Base-by-base conservation (phyloP, 2,797 vertebrate genomes). In the Anableps anableps region DNA sequence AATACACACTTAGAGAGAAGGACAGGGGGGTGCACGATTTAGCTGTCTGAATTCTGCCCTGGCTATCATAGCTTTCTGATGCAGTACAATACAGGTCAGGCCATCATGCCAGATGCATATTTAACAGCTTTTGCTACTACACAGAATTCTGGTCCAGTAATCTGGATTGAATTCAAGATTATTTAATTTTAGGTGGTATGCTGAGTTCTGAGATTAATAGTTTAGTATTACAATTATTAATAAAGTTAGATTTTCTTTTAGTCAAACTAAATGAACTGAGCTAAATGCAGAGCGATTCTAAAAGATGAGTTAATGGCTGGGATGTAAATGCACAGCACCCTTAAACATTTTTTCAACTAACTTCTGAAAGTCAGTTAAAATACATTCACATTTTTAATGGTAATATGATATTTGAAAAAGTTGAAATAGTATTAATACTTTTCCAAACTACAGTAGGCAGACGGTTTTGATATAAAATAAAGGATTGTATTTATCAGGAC, bases 41-140 rank as follows among this genome's bases (percentile, higher is more conserved):
- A 62, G 64, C 83, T 73, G 76, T 82, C 80, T 84, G 55, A 53
- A 36, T 76, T 43, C 64, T 79, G 51, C 72, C 34, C 77, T 76
- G 85, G 50, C 80, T 64, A 43, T 77, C 31, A 51, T 50, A 31
- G 53, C 62, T 55, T 75, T 53, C 71, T 80, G 84, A 74, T 76
- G 77, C 77, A 62, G 60, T 77, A 75, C 58, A 53, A 29, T 74
- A 43, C 68, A 66, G 66, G 70, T 80, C 34, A 58, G 83, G 70
- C 80, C 78, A 29, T 74, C 53, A 19, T 29, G 62, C 50, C 71
- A 77, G 80, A 14, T 16, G 74, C 75, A 80, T 55, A 16, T 3
- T 26, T 55, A 36, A 53, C 41, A 43, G 2, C 3, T 68, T 55
- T 50, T 53, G 9, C 68, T 48, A 43, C 8, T 9, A 17, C 23